phyloP scores from a whole-genome alignment of 2,113 vertebrate species.

The Notarius lentiginosus region DNA sequence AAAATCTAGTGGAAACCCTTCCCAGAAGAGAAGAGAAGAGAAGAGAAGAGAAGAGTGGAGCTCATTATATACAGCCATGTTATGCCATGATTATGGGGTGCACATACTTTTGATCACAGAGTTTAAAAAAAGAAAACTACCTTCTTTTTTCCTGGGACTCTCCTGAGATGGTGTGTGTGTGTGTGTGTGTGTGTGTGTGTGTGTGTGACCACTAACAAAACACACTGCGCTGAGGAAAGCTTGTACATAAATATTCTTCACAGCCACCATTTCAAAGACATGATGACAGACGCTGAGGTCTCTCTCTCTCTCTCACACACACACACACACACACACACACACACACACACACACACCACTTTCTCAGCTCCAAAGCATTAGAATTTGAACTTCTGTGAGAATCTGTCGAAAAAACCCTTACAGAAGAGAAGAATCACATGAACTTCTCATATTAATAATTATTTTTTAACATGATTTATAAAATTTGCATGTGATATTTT shows the following conservation, averaged over 20 bases:
- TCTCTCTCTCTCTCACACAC: not conserved
- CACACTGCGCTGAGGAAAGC: not conserved
- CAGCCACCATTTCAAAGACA: not conserved
- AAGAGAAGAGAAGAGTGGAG: too few relatives aligned
- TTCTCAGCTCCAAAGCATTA: not conserved
- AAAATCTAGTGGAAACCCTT: not conserved
- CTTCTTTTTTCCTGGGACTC: not conserved
- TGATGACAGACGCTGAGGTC: not conserved
- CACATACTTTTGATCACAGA: not conserved
- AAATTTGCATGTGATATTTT: not conserved
- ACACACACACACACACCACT: conserved; percentile 2
- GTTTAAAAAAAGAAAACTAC: not conserved
- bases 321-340: conserved; percentile 14
- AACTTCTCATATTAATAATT: not conserved
- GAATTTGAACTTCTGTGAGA: not conserved
- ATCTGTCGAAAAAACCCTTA: not conserved
- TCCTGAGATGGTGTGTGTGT: not conserved
- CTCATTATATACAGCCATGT: not conserved
- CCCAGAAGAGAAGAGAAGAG: too few relatives aligned
- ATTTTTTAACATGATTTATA: not conserved
- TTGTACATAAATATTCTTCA: not conserved
- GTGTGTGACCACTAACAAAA: not conserved
- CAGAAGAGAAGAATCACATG: not conserved
- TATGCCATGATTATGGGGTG: not conserved
- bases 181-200: not conserved